Base-by-base conservation (phyloP, 2,113 vertebrate genomes). In the Grammomys surdaster region DNA sequence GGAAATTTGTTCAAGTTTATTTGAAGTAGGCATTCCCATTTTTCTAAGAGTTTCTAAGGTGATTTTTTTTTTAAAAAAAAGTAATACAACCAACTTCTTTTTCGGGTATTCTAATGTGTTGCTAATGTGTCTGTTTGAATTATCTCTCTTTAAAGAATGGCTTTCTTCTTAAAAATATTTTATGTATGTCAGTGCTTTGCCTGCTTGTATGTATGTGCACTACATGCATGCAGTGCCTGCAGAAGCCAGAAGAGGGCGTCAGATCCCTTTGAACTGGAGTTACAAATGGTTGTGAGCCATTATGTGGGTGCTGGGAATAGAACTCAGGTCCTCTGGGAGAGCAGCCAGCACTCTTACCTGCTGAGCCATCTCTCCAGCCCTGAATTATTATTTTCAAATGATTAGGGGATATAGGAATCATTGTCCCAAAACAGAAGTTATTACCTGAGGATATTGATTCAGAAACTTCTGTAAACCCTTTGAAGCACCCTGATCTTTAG, bases 371-470 rank as follows among this genome's bases (percentile, higher is more conserved):
- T 86, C 31, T 86, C 63, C 4, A 67, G 17, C 84, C 28, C 63
- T 91, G 73, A 78, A 67, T 46, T 85, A 46, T 84, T 6, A 4
- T 31, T 97, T 89, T 94, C 88, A 82, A 88, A 26, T 78, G 69
- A 65, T 46, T 36, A 12, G 36, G 4, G 4, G 22, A 46, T 33
- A 48, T 65, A 43, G 28, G 40, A 85, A 48, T 88, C 54, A n/a
- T 36, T 75, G 48, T 86, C 67, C 67, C 22, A 77, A 5, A 84
- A 22, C 31, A 56, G 17, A 84, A 93, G 1, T 5, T 73, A 77
- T 95, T 46, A 46, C 5, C 5, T 63, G 20, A 85, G 54, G 31
- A 58, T 58, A 72, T 76, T 80, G 36, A 85, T 88, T 90, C 1
- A 81, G 85, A 86, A 95, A 69, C 63, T 46, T 63, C 16, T 84